Conservation (phyloP, 1,140 invertebrate species). For the Zophobas atratus region DNA sequence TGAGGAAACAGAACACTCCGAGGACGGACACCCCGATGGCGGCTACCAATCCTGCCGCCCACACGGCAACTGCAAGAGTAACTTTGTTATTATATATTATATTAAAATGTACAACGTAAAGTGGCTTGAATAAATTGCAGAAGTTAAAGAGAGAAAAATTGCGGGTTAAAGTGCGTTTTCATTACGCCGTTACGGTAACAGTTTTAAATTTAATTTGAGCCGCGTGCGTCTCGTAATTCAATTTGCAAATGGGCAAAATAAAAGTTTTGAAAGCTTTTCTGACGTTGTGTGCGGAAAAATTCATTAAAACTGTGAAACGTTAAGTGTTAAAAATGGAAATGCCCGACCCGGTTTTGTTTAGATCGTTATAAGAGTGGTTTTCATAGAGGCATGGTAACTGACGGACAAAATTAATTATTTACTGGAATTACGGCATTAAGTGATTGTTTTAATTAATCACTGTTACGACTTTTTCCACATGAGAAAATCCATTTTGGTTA, state of each 20-base stretch:
- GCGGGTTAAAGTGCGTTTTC: not conserved
- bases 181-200: not conserved
- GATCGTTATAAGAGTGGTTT: no score
- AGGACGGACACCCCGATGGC: slow-evolving; percentile 79
- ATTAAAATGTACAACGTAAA: not conserved
- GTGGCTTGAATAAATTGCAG: not conserved
- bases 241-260: not conserved
- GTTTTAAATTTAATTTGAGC: not conserved
- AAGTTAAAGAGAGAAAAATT: not conserved
- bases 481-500: no score
- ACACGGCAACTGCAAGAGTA: slow-evolving; percentile 79
- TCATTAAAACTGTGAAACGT: no score
- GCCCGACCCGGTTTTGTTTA: no score
- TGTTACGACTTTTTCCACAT: no score
- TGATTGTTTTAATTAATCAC: no score
- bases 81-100: not conserved
- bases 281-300: not conserved
- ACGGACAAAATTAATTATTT: no score
- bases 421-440: no score
- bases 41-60: slow-evolving; percentile 83
- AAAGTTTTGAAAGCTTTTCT: not conserved
- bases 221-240: not conserved
- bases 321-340: no score
- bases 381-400: no score
- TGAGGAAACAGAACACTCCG: slow-evolving; percentile 82